phyloP scores from a whole-genome alignment of 2,797 vertebrate species.

The Acipenser ruthenus region DNA sequence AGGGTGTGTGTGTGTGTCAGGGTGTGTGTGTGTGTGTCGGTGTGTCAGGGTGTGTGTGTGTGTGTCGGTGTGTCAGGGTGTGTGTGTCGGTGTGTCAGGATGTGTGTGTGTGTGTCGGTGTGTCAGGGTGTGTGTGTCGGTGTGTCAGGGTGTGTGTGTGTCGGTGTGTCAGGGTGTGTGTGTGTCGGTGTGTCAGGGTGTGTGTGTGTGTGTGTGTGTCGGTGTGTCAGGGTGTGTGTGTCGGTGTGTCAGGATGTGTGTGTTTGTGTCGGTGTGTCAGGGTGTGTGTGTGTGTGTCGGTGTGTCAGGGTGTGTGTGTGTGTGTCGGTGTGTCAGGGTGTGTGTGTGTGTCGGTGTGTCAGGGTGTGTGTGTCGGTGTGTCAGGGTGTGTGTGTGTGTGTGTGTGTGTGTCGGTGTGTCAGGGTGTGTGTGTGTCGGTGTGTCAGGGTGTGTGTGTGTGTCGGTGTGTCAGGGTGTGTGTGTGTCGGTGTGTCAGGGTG shows the following conservation, averaged over 20 bases:
- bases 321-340: too few species aligned
- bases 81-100: conserved; percentile 5
- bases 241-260: background rate
- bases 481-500: too few species aligned
- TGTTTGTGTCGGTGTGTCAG: conserved; percentile 14
- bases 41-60: conserved; percentile 14
- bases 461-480: too few species aligned
- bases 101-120: background rate
- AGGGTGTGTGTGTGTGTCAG: background rate
- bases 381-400: too few species aligned
- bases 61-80: background rate
- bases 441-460: too few species aligned
- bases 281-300: conserved; percentile 1
- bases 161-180: conserved; percentile 16
- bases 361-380: conserved; percentile 34
- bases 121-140: background rate
- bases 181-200: background rate
- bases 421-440: too few species aligned
- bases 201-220: conserved; percentile 6
- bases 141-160: background rate
- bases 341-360: conserved; percentile 35
- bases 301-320: conserved; percentile 20
- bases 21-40: background rate
- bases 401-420: too few species aligned
- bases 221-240: background rate